Conservation (phyloP, 2,113 vertebrate species). For the Chlorodrepanis virens region DNA sequence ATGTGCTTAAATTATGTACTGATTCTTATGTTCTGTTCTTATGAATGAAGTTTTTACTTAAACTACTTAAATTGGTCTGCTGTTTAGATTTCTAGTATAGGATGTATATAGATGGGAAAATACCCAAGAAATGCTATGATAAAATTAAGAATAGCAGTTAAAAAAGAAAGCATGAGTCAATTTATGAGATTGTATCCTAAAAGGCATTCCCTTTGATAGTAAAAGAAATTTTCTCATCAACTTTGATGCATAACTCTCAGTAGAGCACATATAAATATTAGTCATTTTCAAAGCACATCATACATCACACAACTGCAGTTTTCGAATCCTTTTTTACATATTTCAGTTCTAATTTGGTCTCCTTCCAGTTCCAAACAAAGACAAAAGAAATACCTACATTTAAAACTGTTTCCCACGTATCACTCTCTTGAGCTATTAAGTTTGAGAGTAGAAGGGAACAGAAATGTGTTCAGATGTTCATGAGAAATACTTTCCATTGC, state of each 20-base stretch:
- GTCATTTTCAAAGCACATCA: not conserved
- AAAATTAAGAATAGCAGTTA: constrained; percentile 1
- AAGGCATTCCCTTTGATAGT: not conserved
- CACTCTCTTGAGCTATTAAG: not conserved
- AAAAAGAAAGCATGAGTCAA: not conserved
- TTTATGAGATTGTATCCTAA: constrained; percentile 4
- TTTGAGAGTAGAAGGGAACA: not conserved
- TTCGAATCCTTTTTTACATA: not conserved
- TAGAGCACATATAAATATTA: constrained; percentile 13
- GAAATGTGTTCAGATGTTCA: not conserved
- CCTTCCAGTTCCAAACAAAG: not conserved
- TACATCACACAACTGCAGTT: not conserved
- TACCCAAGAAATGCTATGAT: not conserved
- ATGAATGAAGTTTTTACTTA: not conserved
- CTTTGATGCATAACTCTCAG: constrained; percentile 20
- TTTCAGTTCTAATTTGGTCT: constrained; percentile 6
- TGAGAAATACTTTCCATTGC: not conserved
- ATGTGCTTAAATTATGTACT: not conserved
- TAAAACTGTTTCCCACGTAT: not conserved
- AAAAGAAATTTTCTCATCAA: not conserved
- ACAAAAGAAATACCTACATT: not conserved
- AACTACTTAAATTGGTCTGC: not conserved
- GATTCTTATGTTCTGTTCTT: not conserved
- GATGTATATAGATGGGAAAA: constrained; percentile 32
- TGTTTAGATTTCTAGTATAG: not conserved